Base-by-base conservation (phyloP, 2,888 invertebrate species). In the Andrena praecox region DNA sequence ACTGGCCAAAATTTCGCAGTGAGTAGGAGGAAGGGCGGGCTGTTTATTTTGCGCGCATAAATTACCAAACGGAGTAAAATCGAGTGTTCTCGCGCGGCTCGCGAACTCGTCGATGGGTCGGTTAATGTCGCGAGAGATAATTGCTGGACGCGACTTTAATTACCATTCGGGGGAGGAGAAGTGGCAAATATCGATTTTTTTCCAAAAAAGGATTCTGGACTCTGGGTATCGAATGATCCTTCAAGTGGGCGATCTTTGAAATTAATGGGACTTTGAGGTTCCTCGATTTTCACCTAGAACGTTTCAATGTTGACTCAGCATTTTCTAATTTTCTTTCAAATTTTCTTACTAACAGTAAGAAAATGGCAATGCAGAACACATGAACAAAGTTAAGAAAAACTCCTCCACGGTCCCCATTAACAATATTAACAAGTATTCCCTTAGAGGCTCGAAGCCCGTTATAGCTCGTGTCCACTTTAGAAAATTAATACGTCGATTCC, bases 21-120 rank as follows among this genome's bases (percentile, higher is more conserved):
- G 56, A 56, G 67, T 70, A 54, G 67, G 27, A 3, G 33, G 20
- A 33, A 12, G 50, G 20, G 48, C 16, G 31, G 66, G 2, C 4
- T 84, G 81, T 87, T 87, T 87, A 72, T 81, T 42, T 50, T 60
- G 63, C 66, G 85, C 76, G 85, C 79, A 87, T 87, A 85, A 85
- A 87, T 87, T 87, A 85, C 72, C 73, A 76, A 80, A 76, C 63
- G 67, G 76, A 87, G 83, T 85, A 85, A 82, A 85, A 82, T 80
- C 82, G 85, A 66, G 63, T 78, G 85, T 73, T 77, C 82, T 77
- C 59, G 76, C 59, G 52, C 67, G 72, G 54, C 63, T 60, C 75
- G 67, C 77, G 81, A 86, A 78, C 77, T 81, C 81, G 86, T 68
- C 78, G 75, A 27, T 35, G 63, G n/a, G 75, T 62, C 78, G 75